These are phyloP conservation scores for Tenthredo distinguenda DNA, from an alignment of 2,888 invertebrate genomes.

Conservation along the genomic window DNA sequence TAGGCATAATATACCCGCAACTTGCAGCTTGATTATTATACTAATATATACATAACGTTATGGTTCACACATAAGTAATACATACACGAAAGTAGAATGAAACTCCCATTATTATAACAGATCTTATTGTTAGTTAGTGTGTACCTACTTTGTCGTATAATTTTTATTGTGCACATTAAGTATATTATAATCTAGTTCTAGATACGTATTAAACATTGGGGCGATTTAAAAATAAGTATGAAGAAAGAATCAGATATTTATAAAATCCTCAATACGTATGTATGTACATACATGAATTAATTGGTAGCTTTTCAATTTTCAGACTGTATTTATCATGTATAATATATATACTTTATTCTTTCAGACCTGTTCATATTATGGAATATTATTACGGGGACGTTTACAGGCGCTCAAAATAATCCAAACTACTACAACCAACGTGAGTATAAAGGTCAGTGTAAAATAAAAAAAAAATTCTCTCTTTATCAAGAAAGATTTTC, in stretches of 20 bases:
- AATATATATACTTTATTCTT: constrained; percentile 54
- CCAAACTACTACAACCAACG: constrained; percentile 67
- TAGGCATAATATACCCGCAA: neutral
- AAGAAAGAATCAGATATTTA: neutral
- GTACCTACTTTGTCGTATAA: too few species aligned
- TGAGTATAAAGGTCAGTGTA: constrained; percentile 64
- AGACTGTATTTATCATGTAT: neutral
- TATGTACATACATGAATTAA: neutral
- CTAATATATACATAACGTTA: neutral
- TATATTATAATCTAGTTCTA: neutral
- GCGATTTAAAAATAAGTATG: too few species aligned
- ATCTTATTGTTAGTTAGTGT: neutral
- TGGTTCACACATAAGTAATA: neutral
- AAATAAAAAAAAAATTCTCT: neutral
- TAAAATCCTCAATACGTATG: too few species aligned
- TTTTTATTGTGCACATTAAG: neutral
- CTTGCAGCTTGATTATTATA: neutral
- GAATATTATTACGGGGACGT: constrained; percentile 64
- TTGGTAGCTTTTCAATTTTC: neutral
- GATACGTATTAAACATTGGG: neutral
- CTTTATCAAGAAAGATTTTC: neutral
- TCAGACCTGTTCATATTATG: constrained; percentile 70
- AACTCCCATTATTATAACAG: constrained; percentile 24
- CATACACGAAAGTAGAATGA: constrained; percentile 2
- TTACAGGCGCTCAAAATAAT: constrained; percentile 68